Evolutionary conservation across 2,113 vertebrate species (phyloP).

Genomic region (Cebidichthys violaceus): DNA sequence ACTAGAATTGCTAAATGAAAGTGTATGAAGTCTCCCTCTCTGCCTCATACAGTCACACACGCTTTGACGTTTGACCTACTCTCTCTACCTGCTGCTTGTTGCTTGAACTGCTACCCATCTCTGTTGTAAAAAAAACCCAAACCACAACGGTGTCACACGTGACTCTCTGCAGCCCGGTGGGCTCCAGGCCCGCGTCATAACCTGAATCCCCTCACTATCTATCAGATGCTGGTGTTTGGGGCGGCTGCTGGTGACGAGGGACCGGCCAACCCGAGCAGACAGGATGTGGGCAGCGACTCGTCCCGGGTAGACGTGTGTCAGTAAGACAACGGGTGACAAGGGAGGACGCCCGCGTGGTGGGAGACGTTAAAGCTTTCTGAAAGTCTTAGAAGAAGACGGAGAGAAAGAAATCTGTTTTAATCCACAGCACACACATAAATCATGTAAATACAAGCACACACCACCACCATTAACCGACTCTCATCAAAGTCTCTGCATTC

Average conservation of each 20-base stretch:
- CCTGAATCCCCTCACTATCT: slow-evolving; percentile 39
- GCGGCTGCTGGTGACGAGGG: slow-evolving; percentile 63
- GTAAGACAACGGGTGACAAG: slow-evolving; percentile 64
- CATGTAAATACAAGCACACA: neutral
- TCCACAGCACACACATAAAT: neutral
- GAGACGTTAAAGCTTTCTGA: slow-evolving; percentile 79
- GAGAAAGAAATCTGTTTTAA: slow-evolving; percentile 33
- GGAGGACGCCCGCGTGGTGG: slow-evolving; percentile 63
- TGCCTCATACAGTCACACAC: neutral
- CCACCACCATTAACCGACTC: neutral
- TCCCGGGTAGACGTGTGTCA: slow-evolving; percentile 78
- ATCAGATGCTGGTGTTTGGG: slow-evolving; percentile 61
- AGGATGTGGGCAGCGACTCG: slow-evolving; percentile 72
- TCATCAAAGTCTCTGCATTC: slow-evolving; percentile 17
- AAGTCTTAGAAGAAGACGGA: slow-evolving; percentile 52
- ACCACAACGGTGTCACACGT: slow-evolving; percentile 22
- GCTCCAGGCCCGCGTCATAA: slow-evolving; percentile 54
- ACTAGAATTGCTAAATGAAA: neutral
- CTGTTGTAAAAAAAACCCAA: neutral
- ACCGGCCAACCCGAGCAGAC: slow-evolving; percentile 70
- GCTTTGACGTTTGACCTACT: neutral
- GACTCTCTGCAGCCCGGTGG: slow-evolving; percentile 5
- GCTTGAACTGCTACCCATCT: neutral
- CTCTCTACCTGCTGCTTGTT: slow-evolving; percentile 11
- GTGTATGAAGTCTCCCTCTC: neutral